Evolutionary conservation across 2,888 invertebrate species (phyloP).

Genomic region (Platycheirus albimanus): DNA sequence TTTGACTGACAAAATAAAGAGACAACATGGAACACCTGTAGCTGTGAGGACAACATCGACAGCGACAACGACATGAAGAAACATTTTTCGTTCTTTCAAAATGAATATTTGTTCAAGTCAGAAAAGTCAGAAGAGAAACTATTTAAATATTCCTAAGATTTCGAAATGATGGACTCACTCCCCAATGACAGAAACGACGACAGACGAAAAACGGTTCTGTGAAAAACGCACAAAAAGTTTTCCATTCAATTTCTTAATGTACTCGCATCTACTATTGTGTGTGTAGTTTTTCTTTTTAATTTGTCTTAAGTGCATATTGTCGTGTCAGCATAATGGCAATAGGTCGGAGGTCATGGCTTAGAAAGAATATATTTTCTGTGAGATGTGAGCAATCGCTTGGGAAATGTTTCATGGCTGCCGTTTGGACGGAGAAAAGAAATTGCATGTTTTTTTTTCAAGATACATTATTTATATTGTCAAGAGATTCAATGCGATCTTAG

Average conservation of each 20-base stretch:
- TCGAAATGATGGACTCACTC: not conserved
- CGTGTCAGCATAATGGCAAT: conserved; percentile 3
- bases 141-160: not conserved
- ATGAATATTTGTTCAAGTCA: too few species aligned
- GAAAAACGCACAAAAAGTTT: not conserved
- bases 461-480: too few species aligned
- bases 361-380: not conserved
- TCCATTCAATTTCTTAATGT: not conserved
- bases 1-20: conserved; percentile 7
- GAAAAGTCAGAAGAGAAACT: not conserved
- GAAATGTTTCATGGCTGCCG: not conserved
- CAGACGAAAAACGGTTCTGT: not conserved
- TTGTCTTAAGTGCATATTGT: conserved; percentile 32
- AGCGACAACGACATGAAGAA: too few species aligned
- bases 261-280: not conserved
- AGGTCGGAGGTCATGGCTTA: not conserved
- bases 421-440: too few species aligned
- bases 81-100: too few species aligned
- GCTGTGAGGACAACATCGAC: too few species aligned
- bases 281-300: too few species aligned
- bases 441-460: too few species aligned
- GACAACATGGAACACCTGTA: not conserved
- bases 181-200: not conserved
- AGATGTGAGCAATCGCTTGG: not conserved
- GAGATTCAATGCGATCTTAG: too few species aligned